These are phyloP conservation scores for Xestoiulus laeticollis DNA, from an alignment of 2,888 invertebrate species.

Conservation along the genomic window DNA sequence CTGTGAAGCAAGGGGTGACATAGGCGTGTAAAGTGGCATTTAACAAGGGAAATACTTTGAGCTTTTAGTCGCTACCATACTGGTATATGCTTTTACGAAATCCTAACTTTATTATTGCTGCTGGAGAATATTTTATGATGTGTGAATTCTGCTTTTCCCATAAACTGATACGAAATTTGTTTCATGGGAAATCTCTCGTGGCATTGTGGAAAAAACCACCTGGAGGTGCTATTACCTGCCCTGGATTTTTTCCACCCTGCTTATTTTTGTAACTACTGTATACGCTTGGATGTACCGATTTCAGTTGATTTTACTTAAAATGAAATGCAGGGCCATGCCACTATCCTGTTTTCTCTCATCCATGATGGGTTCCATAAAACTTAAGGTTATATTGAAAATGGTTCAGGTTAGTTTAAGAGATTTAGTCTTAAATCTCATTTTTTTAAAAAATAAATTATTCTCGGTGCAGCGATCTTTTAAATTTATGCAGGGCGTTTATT, in stretches of 20 bases:
- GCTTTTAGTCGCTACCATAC: not conserved
- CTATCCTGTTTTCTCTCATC: not conserved
- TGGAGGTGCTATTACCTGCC: slow-evolving; percentile 16
- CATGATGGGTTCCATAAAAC: not conserved
- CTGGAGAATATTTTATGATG: slow-evolving; percentile 26
- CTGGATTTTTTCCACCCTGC: not conserved
- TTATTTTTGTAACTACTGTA: not conserved
- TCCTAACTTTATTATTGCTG: slow-evolving; percentile 6
- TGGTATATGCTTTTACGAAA: not conserved
- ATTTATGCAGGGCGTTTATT: not conserved
- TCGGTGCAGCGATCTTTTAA: not conserved
- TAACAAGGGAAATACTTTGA: not conserved
- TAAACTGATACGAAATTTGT: not conserved
- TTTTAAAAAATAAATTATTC: not conserved
- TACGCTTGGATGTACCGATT: not conserved
- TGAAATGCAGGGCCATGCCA: not conserved
- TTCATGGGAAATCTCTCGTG: slow-evolving; percentile 1
- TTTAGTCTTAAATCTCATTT: not conserved
- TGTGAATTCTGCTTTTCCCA: slow-evolving; percentile 16
- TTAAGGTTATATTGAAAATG: not conserved
- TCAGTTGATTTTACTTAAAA: not conserved
- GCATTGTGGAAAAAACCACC: not conserved
- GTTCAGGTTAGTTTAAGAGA: not conserved
- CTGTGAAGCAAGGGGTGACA: slow-evolving; percentile 1
- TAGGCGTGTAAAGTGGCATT: not conserved